phyloP scores from a whole-genome alignment of 2,113 vertebrate species.

The Thryonomys swinderianus region DNA sequence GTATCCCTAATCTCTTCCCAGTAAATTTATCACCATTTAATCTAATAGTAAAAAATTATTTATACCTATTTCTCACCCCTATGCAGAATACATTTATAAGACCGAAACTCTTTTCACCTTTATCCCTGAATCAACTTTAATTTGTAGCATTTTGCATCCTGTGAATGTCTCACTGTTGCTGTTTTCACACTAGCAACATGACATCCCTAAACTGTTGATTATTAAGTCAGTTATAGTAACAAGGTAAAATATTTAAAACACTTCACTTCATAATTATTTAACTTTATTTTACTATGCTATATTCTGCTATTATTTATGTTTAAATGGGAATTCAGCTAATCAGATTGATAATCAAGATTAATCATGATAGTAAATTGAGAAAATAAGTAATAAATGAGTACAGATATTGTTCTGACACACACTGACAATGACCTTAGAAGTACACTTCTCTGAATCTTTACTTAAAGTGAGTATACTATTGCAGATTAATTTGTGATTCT shows the following conservation, averaged over 20 bases:
- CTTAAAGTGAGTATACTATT: not conserved
- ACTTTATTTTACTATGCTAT: not conserved
- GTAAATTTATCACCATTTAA: not conserved
- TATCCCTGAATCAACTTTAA: not conserved
- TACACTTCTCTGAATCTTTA: not conserved
- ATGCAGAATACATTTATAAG: not conserved
- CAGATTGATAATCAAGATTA: not conserved
- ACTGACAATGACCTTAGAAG: not conserved
- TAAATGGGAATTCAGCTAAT: not conserved
- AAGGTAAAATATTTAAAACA: not conserved
- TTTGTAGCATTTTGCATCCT: not conserved
- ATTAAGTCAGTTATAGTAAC: not conserved
- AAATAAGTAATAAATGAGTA: not conserved
- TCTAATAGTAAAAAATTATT: not conserved
- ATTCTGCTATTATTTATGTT: not conserved
- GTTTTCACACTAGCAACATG: not conserved
- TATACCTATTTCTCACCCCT: not conserved
- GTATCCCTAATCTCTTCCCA: not conserved
- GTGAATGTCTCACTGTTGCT: not conserved
- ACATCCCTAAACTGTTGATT: not conserved
- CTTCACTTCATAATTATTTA: conserved; percentile 3
- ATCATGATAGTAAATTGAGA: not conserved
- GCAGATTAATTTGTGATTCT: not conserved
- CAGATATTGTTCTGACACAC: not conserved
- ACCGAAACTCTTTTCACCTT: not conserved